These are phyloP conservation scores for Suricata suricatta DNA, from an alignment of 2,113 vertebrate species.

Conservation along the genomic window DNA sequence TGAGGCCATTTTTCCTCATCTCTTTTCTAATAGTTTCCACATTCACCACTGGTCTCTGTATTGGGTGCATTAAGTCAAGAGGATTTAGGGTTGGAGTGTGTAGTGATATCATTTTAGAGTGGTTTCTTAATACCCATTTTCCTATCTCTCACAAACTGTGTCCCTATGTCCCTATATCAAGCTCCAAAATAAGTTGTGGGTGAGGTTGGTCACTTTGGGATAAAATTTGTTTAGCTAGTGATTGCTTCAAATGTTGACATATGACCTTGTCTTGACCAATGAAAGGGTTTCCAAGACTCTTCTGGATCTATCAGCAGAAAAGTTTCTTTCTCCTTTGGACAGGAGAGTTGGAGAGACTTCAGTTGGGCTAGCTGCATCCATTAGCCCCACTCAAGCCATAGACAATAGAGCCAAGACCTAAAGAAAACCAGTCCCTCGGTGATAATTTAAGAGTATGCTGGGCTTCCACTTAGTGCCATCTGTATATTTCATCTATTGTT, in stretches of 20 bases:
- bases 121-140: background rate
- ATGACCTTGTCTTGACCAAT: background rate
- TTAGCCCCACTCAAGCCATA: background rate
- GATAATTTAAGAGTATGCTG: background rate
- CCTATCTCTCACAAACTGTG: background rate
- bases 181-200: background rate
- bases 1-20: background rate
- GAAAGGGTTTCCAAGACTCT: background rate
- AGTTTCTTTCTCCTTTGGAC: background rate
- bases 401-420: background rate
- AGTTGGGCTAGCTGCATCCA: background rate
- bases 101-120: background rate
- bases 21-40: background rate
- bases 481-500: background rate
- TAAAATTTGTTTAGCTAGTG: background rate
- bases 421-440: background rate
- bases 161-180: background rate
- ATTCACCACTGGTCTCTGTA: background rate
- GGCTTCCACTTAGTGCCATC: background rate
- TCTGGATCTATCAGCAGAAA: background rate
- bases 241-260: background rate
- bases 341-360: background rate
- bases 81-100: background rate
- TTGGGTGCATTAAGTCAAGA: background rate
- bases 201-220: background rate